phyloP scores from a whole-genome alignment of 2,113 vertebrate species.

The Ameiurus melas region DNA sequence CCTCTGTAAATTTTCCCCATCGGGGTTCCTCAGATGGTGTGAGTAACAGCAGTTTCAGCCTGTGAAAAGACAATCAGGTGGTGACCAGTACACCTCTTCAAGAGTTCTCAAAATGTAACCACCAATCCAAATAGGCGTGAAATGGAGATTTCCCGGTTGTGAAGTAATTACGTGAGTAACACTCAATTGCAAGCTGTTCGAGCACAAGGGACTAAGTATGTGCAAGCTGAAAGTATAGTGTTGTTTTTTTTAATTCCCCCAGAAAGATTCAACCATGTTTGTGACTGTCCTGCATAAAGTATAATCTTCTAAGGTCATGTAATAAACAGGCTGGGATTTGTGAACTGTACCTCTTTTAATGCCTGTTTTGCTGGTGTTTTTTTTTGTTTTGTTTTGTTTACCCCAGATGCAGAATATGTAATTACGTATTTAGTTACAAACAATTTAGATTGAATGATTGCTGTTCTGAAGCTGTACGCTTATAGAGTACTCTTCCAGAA shows the following conservation, averaged over 20 bases:
- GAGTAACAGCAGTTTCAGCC: not conserved
- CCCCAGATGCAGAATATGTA: not conserved
- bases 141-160: constrained; percentile 13
- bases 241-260: not conserved
- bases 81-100: not conserved
- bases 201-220: not conserved
- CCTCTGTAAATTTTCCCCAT: not conserved
- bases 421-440: not conserved
- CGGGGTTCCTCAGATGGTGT: not conserved
- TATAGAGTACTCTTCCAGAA: not conserved
- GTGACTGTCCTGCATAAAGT: not conserved
- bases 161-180: constrained; percentile 3
- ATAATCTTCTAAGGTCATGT: not conserved
- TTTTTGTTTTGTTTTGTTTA: no score
- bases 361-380: not conserved
- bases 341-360: no score
- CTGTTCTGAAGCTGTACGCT: not conserved
- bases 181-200: not conserved
- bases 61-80: not conserved
- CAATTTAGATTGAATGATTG: not conserved
- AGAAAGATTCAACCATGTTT: not conserved
- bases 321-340: not conserved
- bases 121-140: not conserved
- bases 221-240: not conserved
- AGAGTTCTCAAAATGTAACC: not conserved